Base-by-base conservation (phyloP, 2,888 invertebrate genomes). In the Mechanitis messenoides region DNA sequence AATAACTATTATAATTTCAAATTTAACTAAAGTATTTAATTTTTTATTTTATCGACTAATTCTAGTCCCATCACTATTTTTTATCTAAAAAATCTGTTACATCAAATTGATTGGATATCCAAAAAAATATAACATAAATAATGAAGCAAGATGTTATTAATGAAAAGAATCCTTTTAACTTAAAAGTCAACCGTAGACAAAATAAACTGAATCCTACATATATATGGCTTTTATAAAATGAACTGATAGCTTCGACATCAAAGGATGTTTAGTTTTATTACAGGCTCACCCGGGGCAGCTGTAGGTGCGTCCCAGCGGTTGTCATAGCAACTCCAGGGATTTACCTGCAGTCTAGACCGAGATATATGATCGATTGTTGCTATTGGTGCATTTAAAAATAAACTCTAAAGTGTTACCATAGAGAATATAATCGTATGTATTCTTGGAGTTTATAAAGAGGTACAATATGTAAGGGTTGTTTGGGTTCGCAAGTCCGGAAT, bases 251-350 rank as follows among this genome's bases (percentile, higher is more conserved):
- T 38, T 60, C 61, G 42, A 63, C 61, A 66, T 66, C 66, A 64
- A 63, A 62, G 62, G 56, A 46, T 63, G 64, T 65, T 64, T 65
- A 67, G 67, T 61, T 68, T 66, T 69, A 65, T 65, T 59, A 65
- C 46, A 58, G 59, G 59, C 62, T 61, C 64, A 58, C 65, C 60
- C 63, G 60, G 67, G 65, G 63, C 62, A 61, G 57, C 60, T 57
- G 55, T 47, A 59, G 64, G 59, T 67, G 65, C 68, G 65, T 61
- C 68, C 72, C 66, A 65, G 72, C 67, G 56, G 73, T 72, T 69
- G 67, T 71, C 68, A 73, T 70, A 66, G 63, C 62, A 63, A 71
- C 73, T 66, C 69, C 72, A 60, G 68, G 66, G 64, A 46, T 38
- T 46, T 45, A 60, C 59, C 61, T 60, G 35, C 61, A 60, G 63